Conservation (phyloP, 2,797 vertebrate species). For the Pitangus sulphuratus region DNA sequence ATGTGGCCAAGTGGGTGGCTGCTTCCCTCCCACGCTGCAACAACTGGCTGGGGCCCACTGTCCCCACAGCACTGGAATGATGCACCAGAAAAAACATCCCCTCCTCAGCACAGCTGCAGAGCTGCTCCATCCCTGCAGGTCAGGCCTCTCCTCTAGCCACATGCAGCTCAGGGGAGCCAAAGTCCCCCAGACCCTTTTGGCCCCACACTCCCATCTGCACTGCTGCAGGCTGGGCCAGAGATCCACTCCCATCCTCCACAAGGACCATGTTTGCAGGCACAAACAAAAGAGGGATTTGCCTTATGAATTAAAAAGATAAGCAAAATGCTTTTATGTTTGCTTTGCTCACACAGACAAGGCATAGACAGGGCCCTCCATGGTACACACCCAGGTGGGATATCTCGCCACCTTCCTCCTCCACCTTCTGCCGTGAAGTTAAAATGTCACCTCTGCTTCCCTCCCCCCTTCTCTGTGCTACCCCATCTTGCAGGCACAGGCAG, state of each 20-base stretch:
- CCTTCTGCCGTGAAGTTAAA: background rate
- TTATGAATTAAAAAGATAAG: background rate
- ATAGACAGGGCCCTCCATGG: background rate
- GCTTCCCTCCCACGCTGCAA: background rate
- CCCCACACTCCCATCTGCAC: background rate
- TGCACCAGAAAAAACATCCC: accelerated
- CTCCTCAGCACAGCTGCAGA: background rate
- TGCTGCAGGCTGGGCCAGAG: background rate
- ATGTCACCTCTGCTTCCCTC: background rate
- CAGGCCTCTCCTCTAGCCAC: background rate
- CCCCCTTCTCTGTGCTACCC: background rate
- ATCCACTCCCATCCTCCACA: background rate
- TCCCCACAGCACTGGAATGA: background rate
- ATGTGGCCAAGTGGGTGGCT: accelerated
- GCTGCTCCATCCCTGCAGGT: background rate
- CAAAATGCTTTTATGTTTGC: background rate
- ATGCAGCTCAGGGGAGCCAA: background rate
- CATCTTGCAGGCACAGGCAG: accelerated
- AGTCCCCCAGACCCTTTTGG: background rate
- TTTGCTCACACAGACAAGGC: background rate
- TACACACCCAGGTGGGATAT: background rate
- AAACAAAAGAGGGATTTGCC: background rate
- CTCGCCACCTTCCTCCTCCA: background rate
- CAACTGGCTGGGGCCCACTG: background rate
- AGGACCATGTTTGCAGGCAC: background rate